Evolutionary conservation across 2,888 invertebrate genomes (phyloP).

Genomic region (Mimachlamys varia): DNA sequence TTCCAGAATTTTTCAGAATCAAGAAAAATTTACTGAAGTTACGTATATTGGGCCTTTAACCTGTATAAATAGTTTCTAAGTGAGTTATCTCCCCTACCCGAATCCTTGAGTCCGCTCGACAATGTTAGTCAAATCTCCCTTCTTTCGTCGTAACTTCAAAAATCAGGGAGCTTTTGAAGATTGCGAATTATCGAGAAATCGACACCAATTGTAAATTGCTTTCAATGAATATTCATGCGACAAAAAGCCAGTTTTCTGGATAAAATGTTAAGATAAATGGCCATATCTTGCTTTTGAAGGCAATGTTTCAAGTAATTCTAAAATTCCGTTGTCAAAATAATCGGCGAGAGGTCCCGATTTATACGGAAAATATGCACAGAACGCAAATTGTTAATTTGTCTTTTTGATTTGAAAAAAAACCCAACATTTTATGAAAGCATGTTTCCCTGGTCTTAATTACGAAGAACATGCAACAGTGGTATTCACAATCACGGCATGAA

Average conservation of each 20-base stretch:
- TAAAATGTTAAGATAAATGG: background rate
- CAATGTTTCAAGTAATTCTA: background rate
- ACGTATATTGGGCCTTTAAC: no score
- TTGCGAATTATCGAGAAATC: background rate
- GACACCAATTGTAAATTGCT: background rate
- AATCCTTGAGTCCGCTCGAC: no score
- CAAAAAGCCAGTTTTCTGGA: background rate
- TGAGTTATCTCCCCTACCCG: background rate
- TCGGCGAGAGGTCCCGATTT: background rate
- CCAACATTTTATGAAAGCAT: background rate
- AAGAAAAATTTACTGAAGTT: no score
- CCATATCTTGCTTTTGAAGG: background rate
- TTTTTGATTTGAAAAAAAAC: background rate
- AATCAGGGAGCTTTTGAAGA: background rate
- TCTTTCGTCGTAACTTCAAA: background rate
- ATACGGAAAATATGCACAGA: background rate
- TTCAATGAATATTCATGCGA: background rate
- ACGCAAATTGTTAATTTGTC: slow-evolving; percentile 12
- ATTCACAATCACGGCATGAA: background rate
- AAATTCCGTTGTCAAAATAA: background rate
- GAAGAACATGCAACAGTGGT: background rate
- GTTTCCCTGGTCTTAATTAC: background rate
- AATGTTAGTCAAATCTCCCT: background rate
- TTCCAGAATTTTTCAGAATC: no score
- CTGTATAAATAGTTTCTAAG: no score